Percentiles rank a stretch among this genome's conserved stretches.
These are phyloP conservation scores for Danio aesculapii DNA, from an alignment of 2,797 vertebrate species.

Conservation along the genomic window DNA sequence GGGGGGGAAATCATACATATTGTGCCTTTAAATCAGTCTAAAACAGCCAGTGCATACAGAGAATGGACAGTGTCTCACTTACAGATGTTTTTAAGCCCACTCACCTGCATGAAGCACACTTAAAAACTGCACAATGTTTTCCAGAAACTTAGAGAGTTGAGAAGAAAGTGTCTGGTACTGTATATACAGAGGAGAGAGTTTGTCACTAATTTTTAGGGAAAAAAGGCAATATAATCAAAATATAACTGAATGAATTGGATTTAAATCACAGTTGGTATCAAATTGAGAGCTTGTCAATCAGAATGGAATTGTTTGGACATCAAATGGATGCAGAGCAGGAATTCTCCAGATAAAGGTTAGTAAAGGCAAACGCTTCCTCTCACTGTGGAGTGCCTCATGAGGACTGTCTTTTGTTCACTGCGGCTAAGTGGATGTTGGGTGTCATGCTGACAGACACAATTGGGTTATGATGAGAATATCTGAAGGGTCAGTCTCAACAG, in stretches of 20 bases:
- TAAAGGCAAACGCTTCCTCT: not conserved
- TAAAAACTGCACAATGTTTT: no score
- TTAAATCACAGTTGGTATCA: not conserved
- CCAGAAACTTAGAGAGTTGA: no score
- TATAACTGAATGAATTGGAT: not conserved
- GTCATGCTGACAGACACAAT: conserved; percentile 10
- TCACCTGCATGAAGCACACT: no score
- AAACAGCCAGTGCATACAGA: no score
- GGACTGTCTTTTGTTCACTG: not conserved
- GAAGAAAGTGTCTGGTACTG: no score
- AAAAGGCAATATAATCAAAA: not conserved
- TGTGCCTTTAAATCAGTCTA: not conserved
- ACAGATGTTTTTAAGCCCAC: no score
- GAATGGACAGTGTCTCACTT: no score
- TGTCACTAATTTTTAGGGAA: not conserved
- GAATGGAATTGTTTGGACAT: not conserved
- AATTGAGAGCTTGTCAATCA: not conserved
- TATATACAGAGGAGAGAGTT: not conserved
- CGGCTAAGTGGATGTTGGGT: conserved; percentile 7
- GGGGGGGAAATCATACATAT: no score
- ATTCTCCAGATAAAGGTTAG: not conserved
- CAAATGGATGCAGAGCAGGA: not conserved
- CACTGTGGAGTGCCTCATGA: not conserved
- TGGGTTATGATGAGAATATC: not conserved
- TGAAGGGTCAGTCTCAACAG: conserved; percentile 9